phyloP scores from a whole-genome alignment of 2,888 invertebrate genomes.

The Stenichneumon culpator region DNA sequence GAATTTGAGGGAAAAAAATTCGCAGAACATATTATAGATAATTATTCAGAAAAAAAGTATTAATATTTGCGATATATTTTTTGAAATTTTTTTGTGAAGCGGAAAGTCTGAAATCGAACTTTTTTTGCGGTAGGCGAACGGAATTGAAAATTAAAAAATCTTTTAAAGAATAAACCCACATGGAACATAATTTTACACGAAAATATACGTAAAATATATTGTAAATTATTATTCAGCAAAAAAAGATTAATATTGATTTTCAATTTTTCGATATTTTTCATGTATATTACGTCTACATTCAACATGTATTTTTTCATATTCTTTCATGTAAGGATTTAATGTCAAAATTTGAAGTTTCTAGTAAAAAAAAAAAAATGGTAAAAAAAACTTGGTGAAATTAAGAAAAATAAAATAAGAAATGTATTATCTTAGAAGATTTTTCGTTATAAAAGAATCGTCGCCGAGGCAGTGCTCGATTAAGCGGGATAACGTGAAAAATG shows the following conservation, averaged over 20 bases:
- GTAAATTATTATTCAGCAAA: no score
- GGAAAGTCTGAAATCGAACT: background rate
- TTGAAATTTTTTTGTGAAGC: background rate
- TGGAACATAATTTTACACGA: background rate
- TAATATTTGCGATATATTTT: background rate
- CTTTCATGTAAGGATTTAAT: background rate
- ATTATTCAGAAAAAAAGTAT: background rate
- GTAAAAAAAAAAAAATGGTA: background rate
- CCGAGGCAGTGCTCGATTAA: background rate
- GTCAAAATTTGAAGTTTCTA: background rate
- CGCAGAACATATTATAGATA: background rate
- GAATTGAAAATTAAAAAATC: background rate
- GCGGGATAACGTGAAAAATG: slow-evolving; percentile 21
- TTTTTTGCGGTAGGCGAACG: no score
- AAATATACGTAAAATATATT: no score
- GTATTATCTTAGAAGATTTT: background rate
- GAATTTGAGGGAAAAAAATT: background rate
- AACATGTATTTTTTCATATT: background rate
- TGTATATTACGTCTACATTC: background rate
- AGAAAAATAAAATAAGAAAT: background rate
- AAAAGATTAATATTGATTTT: no score
- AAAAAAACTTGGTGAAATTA: background rate
- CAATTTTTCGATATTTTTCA: background rate
- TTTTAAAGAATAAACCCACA: background rate
- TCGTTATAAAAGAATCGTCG: background rate